These are phyloP conservation scores for Apoderus coryli DNA, from an alignment of 2,888 invertebrate genomes.

Conservation along the genomic window DNA sequence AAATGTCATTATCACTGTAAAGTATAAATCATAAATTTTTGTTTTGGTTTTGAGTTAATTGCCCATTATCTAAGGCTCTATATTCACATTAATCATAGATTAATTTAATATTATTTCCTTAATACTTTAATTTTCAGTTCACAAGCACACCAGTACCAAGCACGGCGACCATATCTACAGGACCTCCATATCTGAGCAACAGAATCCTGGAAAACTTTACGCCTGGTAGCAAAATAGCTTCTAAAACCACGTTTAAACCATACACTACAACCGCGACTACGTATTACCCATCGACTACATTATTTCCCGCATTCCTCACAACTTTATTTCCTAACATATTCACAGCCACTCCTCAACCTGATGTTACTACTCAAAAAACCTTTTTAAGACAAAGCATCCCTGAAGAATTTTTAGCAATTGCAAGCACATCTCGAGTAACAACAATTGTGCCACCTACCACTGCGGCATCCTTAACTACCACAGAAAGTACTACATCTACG, in stretches of 20 bases:
- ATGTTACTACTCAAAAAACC: conserved; percentile 14
- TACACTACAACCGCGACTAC: conserved; percentile 18
- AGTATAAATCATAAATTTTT: too few species aligned
- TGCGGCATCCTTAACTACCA: conserved; percentile 15
- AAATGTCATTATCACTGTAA: too few species aligned
- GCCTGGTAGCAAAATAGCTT: conserved; percentile 13
- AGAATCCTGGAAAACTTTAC: conserved; percentile 6
- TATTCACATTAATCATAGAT: too few species aligned
- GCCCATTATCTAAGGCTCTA: too few species aligned
- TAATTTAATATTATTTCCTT: too few species aligned
- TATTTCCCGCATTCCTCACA: conserved; percentile 26
- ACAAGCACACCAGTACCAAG: conserved; percentile 14
- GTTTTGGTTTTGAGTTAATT: too few species aligned
- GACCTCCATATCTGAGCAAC: conserved; percentile 7
- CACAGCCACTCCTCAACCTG: conserved; percentile 15
- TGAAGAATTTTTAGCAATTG: conserved; percentile 4
- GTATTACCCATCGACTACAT: conserved; percentile 19
- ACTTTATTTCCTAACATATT: conserved; percentile 22
- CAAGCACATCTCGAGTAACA: neutral
- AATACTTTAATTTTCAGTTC: too few species aligned
- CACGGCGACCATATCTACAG: conserved; percentile 14
- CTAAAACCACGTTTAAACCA: conserved; percentile 10
- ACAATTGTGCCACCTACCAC: conserved; percentile 12
- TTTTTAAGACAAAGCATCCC: conserved; percentile 8
- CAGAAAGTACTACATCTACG: conserved; percentile 9